Evolutionary conservation across 1,140 invertebrate species (phyloP).

Genomic region (Ectropis grisescens): DNA sequence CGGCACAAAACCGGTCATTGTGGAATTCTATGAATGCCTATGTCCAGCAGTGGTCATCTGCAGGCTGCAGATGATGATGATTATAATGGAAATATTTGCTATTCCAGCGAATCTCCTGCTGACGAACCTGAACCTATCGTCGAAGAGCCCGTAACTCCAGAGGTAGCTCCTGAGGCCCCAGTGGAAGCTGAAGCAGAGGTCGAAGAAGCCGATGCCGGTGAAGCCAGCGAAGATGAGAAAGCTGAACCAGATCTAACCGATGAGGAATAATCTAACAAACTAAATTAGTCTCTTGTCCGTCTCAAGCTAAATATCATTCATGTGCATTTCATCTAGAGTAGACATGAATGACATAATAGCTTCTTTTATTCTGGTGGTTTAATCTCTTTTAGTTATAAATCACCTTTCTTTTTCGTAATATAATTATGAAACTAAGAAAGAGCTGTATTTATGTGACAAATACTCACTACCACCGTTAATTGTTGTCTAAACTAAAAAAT

Average conservation of each 20-base stretch:
- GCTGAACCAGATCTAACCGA: constrained; percentile 65
- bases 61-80: no score
- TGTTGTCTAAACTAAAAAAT: constrained; percentile 23
- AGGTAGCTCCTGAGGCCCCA: constrained; percentile 21
- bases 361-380: constrained; percentile 16
- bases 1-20: no score
- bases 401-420: constrained; percentile 50
- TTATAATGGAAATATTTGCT: no score
- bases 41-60: no score
- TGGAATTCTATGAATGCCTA: no score
- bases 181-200: constrained; percentile 26
- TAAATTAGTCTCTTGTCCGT: constrained; percentile 7
- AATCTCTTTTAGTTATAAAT: constrained; percentile 14
- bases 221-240: constrained; percentile 57
- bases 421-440: constrained; percentile 42
- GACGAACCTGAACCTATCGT: constrained; percentile 47
- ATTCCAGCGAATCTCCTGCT: constrained; percentile 40
- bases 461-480: constrained; percentile 39
- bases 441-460: constrained; percentile 22
- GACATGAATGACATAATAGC: constrained; percentile 41
- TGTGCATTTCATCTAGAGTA: constrained; percentile 16
- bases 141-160: constrained; percentile 53
- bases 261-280: constrained; percentile 47
- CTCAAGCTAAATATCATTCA: constrained; percentile 34
- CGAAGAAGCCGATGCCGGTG: constrained; percentile 33